These are phyloP conservation scores for Diloba caeruleocephala DNA, from an alignment of 2,888 invertebrate genomes.

Conservation along the genomic window DNA sequence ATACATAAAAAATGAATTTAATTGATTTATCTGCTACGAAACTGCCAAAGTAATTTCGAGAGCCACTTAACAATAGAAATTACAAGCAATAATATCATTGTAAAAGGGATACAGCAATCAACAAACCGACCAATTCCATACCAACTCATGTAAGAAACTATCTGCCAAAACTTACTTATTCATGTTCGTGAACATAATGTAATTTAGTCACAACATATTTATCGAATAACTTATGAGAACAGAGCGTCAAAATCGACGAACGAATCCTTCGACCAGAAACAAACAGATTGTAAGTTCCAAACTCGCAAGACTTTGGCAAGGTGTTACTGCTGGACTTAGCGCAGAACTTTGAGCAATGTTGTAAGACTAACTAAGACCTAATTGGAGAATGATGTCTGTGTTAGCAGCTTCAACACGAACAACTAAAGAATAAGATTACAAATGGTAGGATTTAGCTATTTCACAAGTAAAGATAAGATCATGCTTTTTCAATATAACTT, in stretches of 20 bases:
- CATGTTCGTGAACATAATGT: slow-evolving; percentile 6
- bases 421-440: too few species aligned
- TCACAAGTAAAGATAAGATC: too few species aligned
- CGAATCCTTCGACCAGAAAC: slow-evolving; percentile 33
- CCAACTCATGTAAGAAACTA: slow-evolving; percentile 24
- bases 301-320: slow-evolving; percentile 40
- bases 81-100: slow-evolving; percentile 4
- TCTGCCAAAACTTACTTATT: slow-evolving; percentile 11
- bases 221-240: slow-evolving; percentile 5
- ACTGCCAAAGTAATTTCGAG: too few species aligned
- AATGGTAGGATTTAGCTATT: too few species aligned
- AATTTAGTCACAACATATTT: slow-evolving; percentile 27
- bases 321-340: slow-evolving; percentile 49
- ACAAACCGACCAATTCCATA: slow-evolving; percentile 20
- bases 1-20: too few species aligned
- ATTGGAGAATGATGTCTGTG: too few species aligned
- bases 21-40: too few species aligned
- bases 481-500: too few species aligned
- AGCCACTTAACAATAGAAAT: slow-evolving; percentile 14
- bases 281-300: slow-evolving; percentile 50
- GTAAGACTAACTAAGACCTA: slow-evolving; percentile 19
- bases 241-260: slow-evolving; percentile 12
- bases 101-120: slow-evolving; percentile 1
- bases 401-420: too few species aligned
- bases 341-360: slow-evolving; percentile 23